Evolutionary conservation across 2,888 invertebrate species (phyloP), one percentile per base, ranked within the genome.

Genomic region (Prosopocoilus inquinatus): DNA sequence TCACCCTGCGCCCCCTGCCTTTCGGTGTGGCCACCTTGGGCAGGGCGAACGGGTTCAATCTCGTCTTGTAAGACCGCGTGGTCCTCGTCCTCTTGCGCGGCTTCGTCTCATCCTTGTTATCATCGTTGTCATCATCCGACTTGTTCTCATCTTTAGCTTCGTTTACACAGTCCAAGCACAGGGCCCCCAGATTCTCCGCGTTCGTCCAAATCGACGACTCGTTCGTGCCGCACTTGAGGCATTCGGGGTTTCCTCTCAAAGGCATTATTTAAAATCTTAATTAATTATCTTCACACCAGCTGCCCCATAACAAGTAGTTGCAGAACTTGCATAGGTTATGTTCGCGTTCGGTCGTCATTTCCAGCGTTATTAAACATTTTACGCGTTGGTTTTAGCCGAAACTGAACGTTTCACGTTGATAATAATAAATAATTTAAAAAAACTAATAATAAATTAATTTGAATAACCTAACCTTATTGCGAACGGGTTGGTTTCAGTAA

Each of bases 171-270:
- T 86, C 83, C 69, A 90, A 86, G 70, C 92, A 93, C 60, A 91
- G 81, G 71, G 88, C 88, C 0, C 90, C 90, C 41, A 77, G 58
- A 67, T 83, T 82, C 57, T 88, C 87, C 1, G 86, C 82, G 59
- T 84, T 86, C 16, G 89, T 86, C 92, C 92, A 93, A 56, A 91
- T 79, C 9, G 87, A 78, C 1, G 88, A 87, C 66, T 89, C 88
- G 16, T 80, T 83, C 9, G 84, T 81, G 60, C 82, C 84, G 72
- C 91, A 91, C 71, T 87, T 86, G 47, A 83, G 76, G 72, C 91
- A 91, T 60, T 82, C 82, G 11, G 88, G 87, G 70, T 82, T 80
- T 50, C 75, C 73, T 59, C 81, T 82, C 45, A 82, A 64, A 2
- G 77, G 76, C 76, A 77, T 77, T 58, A 45, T 55, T 16, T n/a